Conservation (phyloP, 2,888 invertebrate species). For the Rhodophaea formosa region DNA sequence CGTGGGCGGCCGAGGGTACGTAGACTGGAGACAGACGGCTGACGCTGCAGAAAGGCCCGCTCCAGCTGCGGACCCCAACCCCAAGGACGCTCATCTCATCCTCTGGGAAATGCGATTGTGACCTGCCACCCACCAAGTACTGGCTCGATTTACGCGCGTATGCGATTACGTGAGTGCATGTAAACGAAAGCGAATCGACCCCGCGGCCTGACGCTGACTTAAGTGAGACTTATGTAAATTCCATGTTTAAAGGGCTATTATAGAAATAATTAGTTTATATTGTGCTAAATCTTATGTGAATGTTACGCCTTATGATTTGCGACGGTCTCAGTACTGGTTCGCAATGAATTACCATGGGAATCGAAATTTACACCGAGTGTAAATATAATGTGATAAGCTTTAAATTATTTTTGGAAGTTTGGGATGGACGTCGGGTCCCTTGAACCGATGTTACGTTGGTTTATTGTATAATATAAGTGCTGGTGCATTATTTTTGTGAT, state of each 20-base stretch:
- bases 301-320: slow-evolving; percentile 32
- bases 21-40: slow-evolving; percentile 90
- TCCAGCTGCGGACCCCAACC: slow-evolving; percentile 85
- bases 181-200: slow-evolving; percentile 34
- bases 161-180: slow-evolving; percentile 24
- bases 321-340: slow-evolving; percentile 26
- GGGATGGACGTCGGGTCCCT: slow-evolving; percentile 40
- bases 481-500: slow-evolving; percentile 74
- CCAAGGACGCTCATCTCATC: slow-evolving; percentile 93
- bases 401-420: slow-evolving; percentile 74
- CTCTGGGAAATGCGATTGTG: slow-evolving; percentile 88
- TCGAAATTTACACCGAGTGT: slow-evolving; percentile 54
- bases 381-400: slow-evolving; percentile 70
- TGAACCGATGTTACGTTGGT: slow-evolving; percentile 54
- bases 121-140: slow-evolving; percentile 33
- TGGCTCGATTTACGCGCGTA: slow-evolving; percentile 26
- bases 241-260: slow-evolving; percentile 40
- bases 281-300: slow-evolving; percentile 34
- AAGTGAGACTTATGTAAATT: slow-evolving; percentile 47
- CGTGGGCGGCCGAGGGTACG: slow-evolving; percentile 94
- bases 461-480: slow-evolving; percentile 47
- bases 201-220: slow-evolving; percentile 40
- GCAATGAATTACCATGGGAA: slow-evolving; percentile 35
- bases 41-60: slow-evolving; percentile 81
- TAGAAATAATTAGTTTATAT: slow-evolving; percentile 33